Evolutionary conservation across 2,888 invertebrate genomes (phyloP), one percentile per base, ranked within the genome.

Genomic region (Xylocampa areola): DNA sequence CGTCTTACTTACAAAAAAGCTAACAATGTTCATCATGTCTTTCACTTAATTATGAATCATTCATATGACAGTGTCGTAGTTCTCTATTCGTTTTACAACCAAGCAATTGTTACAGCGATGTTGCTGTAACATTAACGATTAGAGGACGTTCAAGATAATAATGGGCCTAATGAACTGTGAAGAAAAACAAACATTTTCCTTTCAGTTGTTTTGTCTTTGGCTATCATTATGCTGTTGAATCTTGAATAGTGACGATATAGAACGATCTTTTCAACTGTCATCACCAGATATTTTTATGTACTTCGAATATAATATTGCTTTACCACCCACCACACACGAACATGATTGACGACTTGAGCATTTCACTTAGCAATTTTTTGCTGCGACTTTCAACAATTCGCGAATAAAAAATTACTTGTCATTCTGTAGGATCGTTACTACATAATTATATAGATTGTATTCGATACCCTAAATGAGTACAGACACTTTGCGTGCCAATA

Each of bases 341-440:
- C 19, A 36, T 48, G 62, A 35, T 48, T 39, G 47, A 51, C 13
- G 48, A 57, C 47, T 47, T 33, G 6, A 52, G 23, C 25, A 58
- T 67, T 57, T 53, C 30, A 29, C 14, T 25, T 30, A 48, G 21
- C 32, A 58, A 51, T 23, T 71, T 68, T 72, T 72, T 71, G 58
- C 39, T 23, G 10, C 39, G 10, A 52, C 48, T 52, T 58, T 68
- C 33, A 54, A 58, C 17, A 45, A 32, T 37, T 32, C 11, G 43
- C 47, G 43, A 40, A 51, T 44, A 65, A 68, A 67, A 70, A 59
- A 23, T 8, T 0, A 35, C 59, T 54, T 68, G 49, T 70, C 62
- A 58, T 53, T 55, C 43, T 39, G 35, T 47, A 55, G 50, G 4
- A 54, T 60, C 23, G 39, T 53, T 19, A 35, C 19, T n/a, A n/a